Conservation (phyloP, 1,140 invertebrate species). For the Rhyacophila brunnea region DNA sequence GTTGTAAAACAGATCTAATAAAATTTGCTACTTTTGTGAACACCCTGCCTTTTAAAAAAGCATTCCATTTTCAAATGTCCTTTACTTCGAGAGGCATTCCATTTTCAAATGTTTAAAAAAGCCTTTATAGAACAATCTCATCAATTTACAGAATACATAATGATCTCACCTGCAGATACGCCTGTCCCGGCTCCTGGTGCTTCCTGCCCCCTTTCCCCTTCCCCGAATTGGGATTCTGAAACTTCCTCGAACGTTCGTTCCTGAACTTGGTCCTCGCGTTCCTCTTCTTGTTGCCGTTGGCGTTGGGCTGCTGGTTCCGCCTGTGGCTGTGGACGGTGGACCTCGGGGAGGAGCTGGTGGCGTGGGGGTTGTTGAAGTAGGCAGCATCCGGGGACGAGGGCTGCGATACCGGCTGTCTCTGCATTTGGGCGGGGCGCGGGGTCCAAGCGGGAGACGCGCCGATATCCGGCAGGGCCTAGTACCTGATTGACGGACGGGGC, state of each 20-base stretch:
- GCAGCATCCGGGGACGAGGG: constrained; percentile 28
- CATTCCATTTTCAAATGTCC: too few species aligned
- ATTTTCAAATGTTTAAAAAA: too few species aligned
- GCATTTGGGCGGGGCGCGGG: constrained; percentile 18
- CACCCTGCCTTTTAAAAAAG: too few species aligned
- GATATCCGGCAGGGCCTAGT: constrained; percentile 31
- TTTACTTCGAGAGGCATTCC: too few species aligned
- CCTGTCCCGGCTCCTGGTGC: constrained; percentile 6
- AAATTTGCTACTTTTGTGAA: too few species aligned
- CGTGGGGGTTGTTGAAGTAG: background rate
- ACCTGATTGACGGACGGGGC: constrained; percentile 26
- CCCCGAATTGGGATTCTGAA: constrained; percentile 2
- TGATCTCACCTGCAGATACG: background rate
- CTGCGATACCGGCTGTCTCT: constrained; percentile 28
- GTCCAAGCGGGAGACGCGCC: constrained; percentile 9
- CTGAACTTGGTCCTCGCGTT: constrained; percentile 12
- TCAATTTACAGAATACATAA: too few species aligned
- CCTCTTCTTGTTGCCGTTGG: background rate
- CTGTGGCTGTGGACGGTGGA: background rate
- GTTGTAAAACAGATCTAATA: too few species aligned
- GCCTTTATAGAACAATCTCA: too few species aligned
- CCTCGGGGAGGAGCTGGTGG: background rate
- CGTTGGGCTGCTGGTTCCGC: background rate
- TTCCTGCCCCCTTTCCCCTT: constrained; percentile 11
- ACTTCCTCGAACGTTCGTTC: constrained; percentile 17